These are phyloP conservation scores for Dromius quadrimaculatus DNA, from an alignment of 2,888 invertebrate genomes.

Conservation along the genomic window DNA sequence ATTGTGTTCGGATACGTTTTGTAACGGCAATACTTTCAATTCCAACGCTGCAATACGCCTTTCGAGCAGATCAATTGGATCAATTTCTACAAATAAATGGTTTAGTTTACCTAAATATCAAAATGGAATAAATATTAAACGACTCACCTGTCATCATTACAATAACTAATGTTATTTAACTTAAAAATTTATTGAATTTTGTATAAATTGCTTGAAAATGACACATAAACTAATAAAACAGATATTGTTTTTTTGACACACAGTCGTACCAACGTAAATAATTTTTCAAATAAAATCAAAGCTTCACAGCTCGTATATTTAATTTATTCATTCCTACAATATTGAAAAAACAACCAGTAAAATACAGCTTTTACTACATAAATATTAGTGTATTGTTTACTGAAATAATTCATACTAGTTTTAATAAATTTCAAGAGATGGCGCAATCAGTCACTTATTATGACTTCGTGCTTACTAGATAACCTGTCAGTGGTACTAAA, in stretches of 20 bases:
- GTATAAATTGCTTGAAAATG: neutral
- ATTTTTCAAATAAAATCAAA: too few species aligned
- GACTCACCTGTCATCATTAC: constrained; percentile 19
- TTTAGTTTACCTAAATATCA: too few species aligned
- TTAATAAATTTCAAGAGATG: too few species aligned
- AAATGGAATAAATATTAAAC: neutral
- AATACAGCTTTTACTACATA: too few species aligned
- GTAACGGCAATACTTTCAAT: constrained; percentile 64
- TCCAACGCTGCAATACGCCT: constrained; percentile 67
- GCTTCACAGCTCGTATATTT: too few species aligned
- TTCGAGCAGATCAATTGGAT: constrained; percentile 65
- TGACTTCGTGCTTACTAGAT: too few species aligned
- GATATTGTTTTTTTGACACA: neutral
- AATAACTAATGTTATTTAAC: neutral
- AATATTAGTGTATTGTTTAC: neutral
- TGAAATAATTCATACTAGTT: neutral
- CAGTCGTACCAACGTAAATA: neutral
- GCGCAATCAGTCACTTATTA: too few species aligned
- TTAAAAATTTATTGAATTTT: neutral
- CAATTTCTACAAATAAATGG: constrained; percentile 49
- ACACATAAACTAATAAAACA: constrained; percentile 3
- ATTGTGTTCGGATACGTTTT: constrained; percentile 58
- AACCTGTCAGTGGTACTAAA: too few species aligned
- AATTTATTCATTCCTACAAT: too few species aligned
- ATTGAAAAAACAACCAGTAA: too few species aligned